Conservation (phyloP, 2,888 invertebrate species). For the Xanthostigma xanthostigma region DNA sequence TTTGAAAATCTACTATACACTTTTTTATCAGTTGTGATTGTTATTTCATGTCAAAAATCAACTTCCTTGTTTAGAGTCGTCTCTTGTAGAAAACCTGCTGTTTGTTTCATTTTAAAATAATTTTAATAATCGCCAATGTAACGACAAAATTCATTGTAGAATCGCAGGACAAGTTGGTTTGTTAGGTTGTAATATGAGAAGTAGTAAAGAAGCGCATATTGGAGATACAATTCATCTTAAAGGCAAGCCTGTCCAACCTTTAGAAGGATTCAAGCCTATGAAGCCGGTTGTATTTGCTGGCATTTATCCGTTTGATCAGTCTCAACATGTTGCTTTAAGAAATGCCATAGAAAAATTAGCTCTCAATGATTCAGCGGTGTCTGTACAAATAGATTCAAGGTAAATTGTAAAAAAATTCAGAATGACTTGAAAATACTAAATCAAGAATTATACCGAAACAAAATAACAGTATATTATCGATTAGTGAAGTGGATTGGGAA, state of each 20-base stretch:
- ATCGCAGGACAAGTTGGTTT: slow-evolving; percentile 89
- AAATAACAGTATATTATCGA: too few species aligned
- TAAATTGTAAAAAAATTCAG: slow-evolving; percentile 21
- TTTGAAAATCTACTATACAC: too few species aligned
- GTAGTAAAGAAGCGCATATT: slow-evolving; percentile 53
- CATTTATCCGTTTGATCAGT: slow-evolving; percentile 82
- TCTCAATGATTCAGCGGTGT: slow-evolving; percentile 90
- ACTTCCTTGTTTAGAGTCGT: neutral
- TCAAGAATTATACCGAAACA: too few species aligned
- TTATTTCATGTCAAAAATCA: too few species aligned
- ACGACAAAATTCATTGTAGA: slow-evolving; percentile 22
- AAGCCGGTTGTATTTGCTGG: slow-evolving; percentile 81
- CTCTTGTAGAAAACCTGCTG: too few species aligned
- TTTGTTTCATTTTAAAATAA: neutral
- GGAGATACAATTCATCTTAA: slow-evolving; percentile 60
- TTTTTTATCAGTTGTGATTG: too few species aligned
- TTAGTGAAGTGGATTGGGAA: too few species aligned
- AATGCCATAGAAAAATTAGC: slow-evolving; percentile 78
- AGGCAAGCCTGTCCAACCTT: slow-evolving; percentile 35
- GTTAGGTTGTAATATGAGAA: slow-evolving; percentile 65
- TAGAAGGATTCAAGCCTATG: slow-evolving; percentile 48
- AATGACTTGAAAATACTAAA: neutral
- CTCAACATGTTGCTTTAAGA: slow-evolving; percentile 57
- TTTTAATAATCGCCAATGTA: neutral
- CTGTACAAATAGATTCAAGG: slow-evolving; percentile 69